Percentiles rank a stretch among this genome's conserved stretches.
phyloP scores from a whole-genome alignment of 1,140 invertebrate species.

The Drosophila bocqueti region DNA sequence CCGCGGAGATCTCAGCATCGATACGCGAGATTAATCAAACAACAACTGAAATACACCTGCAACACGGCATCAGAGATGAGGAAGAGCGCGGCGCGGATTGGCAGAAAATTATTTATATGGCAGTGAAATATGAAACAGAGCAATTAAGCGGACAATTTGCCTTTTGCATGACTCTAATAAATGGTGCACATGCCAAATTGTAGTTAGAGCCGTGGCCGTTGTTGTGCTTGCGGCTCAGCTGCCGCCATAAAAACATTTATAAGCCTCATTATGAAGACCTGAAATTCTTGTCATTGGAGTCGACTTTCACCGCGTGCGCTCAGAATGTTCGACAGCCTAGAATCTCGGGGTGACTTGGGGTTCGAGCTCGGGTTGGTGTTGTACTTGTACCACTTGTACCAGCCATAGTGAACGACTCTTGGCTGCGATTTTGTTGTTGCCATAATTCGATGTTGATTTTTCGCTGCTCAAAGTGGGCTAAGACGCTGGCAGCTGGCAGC shows the following conservation, averaged over 20 bases:
- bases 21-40: slow-evolving; percentile 35
- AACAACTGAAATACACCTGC: slow-evolving; percentile 45
- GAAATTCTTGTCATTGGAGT: slow-evolving; percentile 79
- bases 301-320: slow-evolving; percentile 75
- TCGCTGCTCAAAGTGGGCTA: slow-evolving; percentile 76
- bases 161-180: slow-evolving; percentile 72
- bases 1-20: slow-evolving; percentile 12
- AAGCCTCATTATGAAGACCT: slow-evolving; percentile 82
- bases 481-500: slow-evolving; percentile 28
- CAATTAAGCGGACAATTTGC: slow-evolving; percentile 79
- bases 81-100: slow-evolving; percentile 12
- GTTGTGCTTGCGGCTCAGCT: slow-evolving; percentile 63
- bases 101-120: slow-evolving; percentile 12
- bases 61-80: slow-evolving; percentile 20
- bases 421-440: slow-evolving; percentile 67
- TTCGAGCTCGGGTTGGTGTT: slow-evolving; percentile 9
- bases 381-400: slow-evolving; percentile 35
- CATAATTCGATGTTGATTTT: slow-evolving; percentile 82
- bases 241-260: slow-evolving; percentile 80
- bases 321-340: slow-evolving; percentile 51
- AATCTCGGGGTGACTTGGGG: slow-evolving; percentile 15
- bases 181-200: slow-evolving; percentile 81
- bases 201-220: slow-evolving; percentile 42
- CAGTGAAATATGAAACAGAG: slow-evolving; percentile 48
- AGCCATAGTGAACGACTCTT: slow-evolving; percentile 46